Evolutionary conservation across 2,888 invertebrate genomes (phyloP).

Genomic region (Helicoverpa assulta): DNA sequence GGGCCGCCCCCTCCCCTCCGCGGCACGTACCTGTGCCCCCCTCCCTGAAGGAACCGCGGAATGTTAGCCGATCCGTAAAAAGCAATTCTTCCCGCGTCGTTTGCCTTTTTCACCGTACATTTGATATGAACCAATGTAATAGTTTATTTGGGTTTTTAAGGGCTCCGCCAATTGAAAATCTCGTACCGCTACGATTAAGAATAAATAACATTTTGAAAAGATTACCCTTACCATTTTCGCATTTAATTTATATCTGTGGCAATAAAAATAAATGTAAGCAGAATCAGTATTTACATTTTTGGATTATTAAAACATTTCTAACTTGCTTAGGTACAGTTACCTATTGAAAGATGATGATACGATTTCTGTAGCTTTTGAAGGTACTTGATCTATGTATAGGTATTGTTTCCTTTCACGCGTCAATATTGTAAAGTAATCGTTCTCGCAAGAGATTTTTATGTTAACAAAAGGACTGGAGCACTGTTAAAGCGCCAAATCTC

Average conservation of each 20-base stretch:
- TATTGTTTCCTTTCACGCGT: too few species aligned
- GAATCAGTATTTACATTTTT: too few species aligned
- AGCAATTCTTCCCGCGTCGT: constrained; percentile 87
- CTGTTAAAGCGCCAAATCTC: constrained; percentile 53
- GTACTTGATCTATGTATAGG: too few species aligned
- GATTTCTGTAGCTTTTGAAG: too few species aligned
- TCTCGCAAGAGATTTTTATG: too few species aligned
- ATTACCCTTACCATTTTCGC: background rate
- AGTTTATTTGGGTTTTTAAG: constrained; percentile 74
- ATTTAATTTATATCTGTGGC: background rate
- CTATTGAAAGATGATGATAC: too few species aligned
- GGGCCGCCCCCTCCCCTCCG: constrained; percentile 47
- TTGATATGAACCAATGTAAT: constrained; percentile 83
- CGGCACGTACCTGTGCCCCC: constrained; percentile 67
- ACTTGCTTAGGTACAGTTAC: too few species aligned
- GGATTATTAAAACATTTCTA: too few species aligned
- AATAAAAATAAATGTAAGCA: too few species aligned
- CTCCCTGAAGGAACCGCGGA: constrained; percentile 75
- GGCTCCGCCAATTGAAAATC: constrained; percentile 55
- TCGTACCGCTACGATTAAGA: constrained; percentile 19
- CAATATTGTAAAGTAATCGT: too few species aligned
- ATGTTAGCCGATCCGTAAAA: constrained; percentile 87
- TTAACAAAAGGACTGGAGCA: too few species aligned
- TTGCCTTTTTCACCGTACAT: constrained; percentile 86
- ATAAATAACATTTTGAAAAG: background rate